Percentiles rank a stretch among this genome's conserved stretches.
Conservation (phyloP, 2,113 vertebrate species). For the Heterotilapia buettikoferi region DNA sequence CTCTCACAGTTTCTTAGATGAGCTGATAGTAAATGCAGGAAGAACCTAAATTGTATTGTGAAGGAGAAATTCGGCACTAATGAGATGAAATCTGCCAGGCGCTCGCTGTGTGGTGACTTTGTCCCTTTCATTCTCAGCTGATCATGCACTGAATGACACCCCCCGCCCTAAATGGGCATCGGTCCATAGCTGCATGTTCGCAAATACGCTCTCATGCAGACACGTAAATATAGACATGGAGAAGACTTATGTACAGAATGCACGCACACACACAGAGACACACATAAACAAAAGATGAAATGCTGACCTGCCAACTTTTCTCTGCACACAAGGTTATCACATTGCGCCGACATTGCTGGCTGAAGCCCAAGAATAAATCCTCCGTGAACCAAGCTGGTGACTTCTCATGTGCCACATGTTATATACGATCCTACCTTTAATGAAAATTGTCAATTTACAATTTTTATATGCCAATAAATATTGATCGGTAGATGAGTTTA, state of each 20-base stretch:
- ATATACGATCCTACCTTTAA: not conserved
- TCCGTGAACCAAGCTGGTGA: not conserved
- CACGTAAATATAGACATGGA: conserved; percentile 1
- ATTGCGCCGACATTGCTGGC: conserved; percentile 35
- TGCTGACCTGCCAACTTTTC: conserved; percentile 32
- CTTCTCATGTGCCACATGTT: not conserved
- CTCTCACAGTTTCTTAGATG: not conserved
- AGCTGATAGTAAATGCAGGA: not conserved
- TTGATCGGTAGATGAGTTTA: not conserved
- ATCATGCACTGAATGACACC: conserved; percentile 9
- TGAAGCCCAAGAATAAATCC: not conserved
- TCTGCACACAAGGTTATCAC: conserved; percentile 43
- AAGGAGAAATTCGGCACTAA: conserved; percentile 5
- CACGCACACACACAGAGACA: not conserved
- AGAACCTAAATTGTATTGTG: not conserved
- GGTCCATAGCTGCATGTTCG: not conserved
- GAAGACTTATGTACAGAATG: not conserved
- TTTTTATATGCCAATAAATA: not conserved
- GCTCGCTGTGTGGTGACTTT: not conserved
- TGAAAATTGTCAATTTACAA: not conserved
- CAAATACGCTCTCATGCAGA: not conserved
- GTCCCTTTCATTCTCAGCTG: not conserved
- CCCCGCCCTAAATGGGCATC: not conserved
- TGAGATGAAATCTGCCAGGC: conserved; percentile 13
- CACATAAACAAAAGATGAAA: not conserved